Evolutionary conservation across 2,888 invertebrate species (phyloP).

Genomic region (Napeogenes inachia): DNA sequence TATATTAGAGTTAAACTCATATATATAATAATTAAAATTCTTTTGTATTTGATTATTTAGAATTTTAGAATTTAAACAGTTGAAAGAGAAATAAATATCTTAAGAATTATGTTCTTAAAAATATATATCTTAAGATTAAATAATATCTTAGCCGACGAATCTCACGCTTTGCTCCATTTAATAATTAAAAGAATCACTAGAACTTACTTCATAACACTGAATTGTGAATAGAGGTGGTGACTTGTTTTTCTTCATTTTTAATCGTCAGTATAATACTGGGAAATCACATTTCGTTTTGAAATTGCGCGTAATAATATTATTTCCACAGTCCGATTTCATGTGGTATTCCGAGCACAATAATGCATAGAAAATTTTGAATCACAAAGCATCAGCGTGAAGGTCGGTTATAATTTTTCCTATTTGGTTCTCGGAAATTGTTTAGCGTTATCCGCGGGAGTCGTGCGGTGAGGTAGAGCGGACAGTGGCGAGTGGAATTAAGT

Average conservation of each 20-base stretch:
- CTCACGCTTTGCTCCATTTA: constrained; percentile 22
- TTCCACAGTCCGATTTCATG: constrained; percentile 24
- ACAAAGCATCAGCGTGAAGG: constrained; percentile 56
- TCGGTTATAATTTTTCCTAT: constrained; percentile 49
- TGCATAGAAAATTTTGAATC: constrained; percentile 32
- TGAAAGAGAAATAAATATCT: no score
- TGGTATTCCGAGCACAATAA: constrained; percentile 20
- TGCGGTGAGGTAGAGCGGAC: constrained; percentile 23
- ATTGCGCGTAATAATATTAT: constrained; percentile 13
- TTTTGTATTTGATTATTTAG: no score
- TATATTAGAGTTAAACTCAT: not conserved
- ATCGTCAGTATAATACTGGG: constrained; percentile 15
- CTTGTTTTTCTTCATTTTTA: constrained; percentile 58
- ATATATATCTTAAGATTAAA: not conserved
- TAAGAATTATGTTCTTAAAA: no score
- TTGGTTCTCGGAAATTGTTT: constrained; percentile 54
- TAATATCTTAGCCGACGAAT: not conserved
- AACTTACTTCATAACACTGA: constrained; percentile 80
- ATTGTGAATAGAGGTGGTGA: constrained; percentile 76
- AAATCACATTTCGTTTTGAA: constrained; percentile 27
- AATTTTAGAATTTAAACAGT: no score
- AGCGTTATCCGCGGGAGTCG: constrained; percentile 21
- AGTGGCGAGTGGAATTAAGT: constrained; percentile 18
- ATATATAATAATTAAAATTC: not conserved
- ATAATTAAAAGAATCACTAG: constrained; percentile 14